Evolutionary conservation across 1,140 invertebrate species (phyloP).

Genomic region (Thaumetopoea pityocampa): DNA sequence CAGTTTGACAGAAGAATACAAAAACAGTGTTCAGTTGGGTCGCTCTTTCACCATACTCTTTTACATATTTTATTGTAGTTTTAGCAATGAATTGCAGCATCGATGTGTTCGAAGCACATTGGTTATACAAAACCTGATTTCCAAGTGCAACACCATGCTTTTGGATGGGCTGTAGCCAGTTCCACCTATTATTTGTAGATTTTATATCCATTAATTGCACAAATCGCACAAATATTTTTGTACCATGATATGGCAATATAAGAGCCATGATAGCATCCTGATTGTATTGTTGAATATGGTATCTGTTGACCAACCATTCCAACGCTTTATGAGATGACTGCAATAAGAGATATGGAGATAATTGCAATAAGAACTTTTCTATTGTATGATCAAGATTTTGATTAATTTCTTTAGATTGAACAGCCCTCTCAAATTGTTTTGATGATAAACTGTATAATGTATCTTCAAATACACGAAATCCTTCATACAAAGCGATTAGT

Average conservation of each 20-base stretch:
- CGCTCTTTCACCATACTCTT: constrained; percentile 78
- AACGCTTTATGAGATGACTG: constrained; percentile 91
- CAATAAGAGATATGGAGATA: constrained; percentile 92
- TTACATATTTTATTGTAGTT: constrained; percentile 80
- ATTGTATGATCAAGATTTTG: constrained; percentile 85
- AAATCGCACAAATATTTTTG: constrained; percentile 89
- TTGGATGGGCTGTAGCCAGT: constrained; percentile 85
- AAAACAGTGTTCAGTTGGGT: constrained; percentile 81
- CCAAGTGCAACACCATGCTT: constrained; percentile 84
- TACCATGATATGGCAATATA: constrained; percentile 94
- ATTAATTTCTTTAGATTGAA: constrained; percentile 86
- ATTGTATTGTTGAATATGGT: constrained; percentile 92
- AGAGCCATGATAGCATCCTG: constrained; percentile 86
- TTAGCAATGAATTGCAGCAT: constrained; percentile 87
- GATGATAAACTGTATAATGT: constrained; percentile 86
- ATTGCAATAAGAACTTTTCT: constrained; percentile 85
- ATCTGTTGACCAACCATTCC: constrained; percentile 95
- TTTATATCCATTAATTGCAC: constrained; percentile 86
- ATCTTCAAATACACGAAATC: constrained; percentile 84
- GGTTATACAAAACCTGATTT: constrained; percentile 83
- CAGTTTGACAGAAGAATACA: constrained; percentile 85
- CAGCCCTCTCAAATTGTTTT: constrained; percentile 86
- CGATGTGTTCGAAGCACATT: constrained; percentile 80
- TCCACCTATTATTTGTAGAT: constrained; percentile 81
- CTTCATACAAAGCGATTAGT: constrained; percentile 82